Base-by-base conservation (phyloP, 2,113 vertebrate genomes). In the Mellivora capensis region DNA sequence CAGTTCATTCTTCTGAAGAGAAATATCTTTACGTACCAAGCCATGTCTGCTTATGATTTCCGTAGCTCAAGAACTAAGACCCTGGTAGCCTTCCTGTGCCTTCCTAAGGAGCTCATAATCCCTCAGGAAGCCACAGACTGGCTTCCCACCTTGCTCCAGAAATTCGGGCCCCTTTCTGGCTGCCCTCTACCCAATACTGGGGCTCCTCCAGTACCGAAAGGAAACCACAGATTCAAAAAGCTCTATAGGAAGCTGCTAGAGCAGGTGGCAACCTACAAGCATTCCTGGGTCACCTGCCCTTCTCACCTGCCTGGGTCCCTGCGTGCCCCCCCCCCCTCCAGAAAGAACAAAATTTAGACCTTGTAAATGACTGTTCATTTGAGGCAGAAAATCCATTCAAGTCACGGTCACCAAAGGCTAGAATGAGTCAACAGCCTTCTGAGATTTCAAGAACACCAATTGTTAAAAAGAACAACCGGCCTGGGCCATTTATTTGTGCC, bases 371-470 rank as follows among this genome's bases (percentile, higher is more conserved):
- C 95, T 97, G 90, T 95, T 97, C 96, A 93, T 88, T 96, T 97
- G 97, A 71, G 95, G 97, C 94, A 97, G 93, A 96, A 97, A 98
- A 96, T 96, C 96, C 95, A 98, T 96, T 97, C 94, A 77, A 95
- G 96, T 97, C 98, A 95, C 49, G 47, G 95, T 90, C 97, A 97
- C 96, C 96, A 96, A 96, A 97, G 97, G 90, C 95, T 96, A 96
- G 91, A 87, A 94, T 96, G 96, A 98, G 97, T 97, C 98, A 98
- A 98, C 96, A 98, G 85, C 80, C 90, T 97, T 97, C 95, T 93
- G 98, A 98, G 97, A 96, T 97, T 98, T 98, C 97, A 97, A 94
- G 97, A 98, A 97, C 98, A 98, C 96, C 97, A 95, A 98, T 95
- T 98, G 97, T 98, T 97, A 96, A 96, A 98, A 97, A 97, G 98